Conservation (phyloP, 2,888 invertebrate species). For the Sminthurides aquaticus region DNA sequence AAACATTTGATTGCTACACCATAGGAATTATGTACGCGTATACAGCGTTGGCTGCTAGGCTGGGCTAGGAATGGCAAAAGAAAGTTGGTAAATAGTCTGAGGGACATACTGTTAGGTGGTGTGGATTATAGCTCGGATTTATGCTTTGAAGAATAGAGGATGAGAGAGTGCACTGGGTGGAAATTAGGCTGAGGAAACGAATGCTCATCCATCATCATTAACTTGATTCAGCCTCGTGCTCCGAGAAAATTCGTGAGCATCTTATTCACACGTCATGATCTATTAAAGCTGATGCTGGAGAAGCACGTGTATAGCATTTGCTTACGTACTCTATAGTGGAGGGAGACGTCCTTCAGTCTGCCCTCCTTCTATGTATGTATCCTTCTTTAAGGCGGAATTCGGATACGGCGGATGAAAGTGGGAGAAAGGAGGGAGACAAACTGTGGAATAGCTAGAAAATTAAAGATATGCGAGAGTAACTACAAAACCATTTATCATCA, state of each 20-base stretch:
- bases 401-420: too few species aligned
- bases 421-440: too few species aligned
- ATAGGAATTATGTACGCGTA: too few species aligned
- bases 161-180: not conserved
- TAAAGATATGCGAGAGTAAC: too few species aligned
- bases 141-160: not conserved
- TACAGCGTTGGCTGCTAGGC: too few species aligned
- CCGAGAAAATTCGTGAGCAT: not conserved
- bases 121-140: too few species aligned
- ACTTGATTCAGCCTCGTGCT: slow-evolving; percentile 19
- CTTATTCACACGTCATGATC: slow-evolving; percentile 2
- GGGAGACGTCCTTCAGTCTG: not conserved
- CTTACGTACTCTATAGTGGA: not conserved
- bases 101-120: too few species aligned
- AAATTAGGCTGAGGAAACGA: slow-evolving; percentile 13
- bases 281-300: not conserved
- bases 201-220: slow-evolving; percentile 22
- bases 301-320: not conserved
- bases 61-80: too few species aligned
- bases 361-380: not conserved
- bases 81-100: too few species aligned
- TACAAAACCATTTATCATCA: too few species aligned
- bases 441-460: too few species aligned
- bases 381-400: too few species aligned
- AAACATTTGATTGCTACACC: not conserved